phyloP scores from a whole-genome alignment of 2,888 invertebrate species.

The Pilophorus perplexus region DNA sequence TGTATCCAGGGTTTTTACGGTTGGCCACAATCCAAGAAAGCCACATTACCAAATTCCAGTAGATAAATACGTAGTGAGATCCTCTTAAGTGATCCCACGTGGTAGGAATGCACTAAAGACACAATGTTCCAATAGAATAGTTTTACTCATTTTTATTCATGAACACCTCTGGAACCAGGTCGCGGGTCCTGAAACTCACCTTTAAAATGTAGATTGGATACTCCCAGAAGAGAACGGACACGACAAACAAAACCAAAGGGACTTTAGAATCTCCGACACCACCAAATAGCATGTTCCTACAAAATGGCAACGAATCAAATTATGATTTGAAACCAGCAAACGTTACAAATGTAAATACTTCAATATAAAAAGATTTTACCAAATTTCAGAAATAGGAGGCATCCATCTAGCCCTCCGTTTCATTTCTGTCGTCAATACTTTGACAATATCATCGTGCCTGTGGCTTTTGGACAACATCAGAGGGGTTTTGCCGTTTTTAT shows the following conservation, averaged over 20 bases:
- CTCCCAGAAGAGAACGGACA: constrained; percentile 84
- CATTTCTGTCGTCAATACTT: constrained; percentile 75
- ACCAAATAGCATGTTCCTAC: constrained; percentile 79
- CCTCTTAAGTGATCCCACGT: constrained; percentile 85
- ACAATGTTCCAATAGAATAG: constrained; percentile 44
- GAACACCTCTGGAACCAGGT: too few relatives aligned
- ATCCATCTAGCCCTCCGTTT: constrained; percentile 79
- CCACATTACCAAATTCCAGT: constrained; percentile 92
- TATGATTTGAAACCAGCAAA: neutral
- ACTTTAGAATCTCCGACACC: constrained; percentile 89
- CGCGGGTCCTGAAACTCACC: too few relatives aligned
- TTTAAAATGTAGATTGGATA: constrained; percentile 90
- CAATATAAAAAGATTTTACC: constrained; percentile 55
- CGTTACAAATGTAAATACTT: constrained; percentile 2
- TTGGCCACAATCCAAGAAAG: constrained; percentile 87
- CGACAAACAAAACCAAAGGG: constrained; percentile 78
- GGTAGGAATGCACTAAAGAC: constrained; percentile 78
- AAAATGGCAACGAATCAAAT: too few relatives aligned
- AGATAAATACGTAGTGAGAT: constrained; percentile 85
- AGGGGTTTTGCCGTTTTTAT: constrained; percentile 90
- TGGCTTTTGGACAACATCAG: constrained; percentile 85
- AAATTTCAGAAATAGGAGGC: constrained; percentile 81
- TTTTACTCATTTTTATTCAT: neutral
- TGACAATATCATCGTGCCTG: constrained; percentile 79
- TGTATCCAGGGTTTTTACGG: constrained; percentile 83